Conservation (phyloP, 2,113 vertebrate genomes). For the Corvus cornix region DNA sequence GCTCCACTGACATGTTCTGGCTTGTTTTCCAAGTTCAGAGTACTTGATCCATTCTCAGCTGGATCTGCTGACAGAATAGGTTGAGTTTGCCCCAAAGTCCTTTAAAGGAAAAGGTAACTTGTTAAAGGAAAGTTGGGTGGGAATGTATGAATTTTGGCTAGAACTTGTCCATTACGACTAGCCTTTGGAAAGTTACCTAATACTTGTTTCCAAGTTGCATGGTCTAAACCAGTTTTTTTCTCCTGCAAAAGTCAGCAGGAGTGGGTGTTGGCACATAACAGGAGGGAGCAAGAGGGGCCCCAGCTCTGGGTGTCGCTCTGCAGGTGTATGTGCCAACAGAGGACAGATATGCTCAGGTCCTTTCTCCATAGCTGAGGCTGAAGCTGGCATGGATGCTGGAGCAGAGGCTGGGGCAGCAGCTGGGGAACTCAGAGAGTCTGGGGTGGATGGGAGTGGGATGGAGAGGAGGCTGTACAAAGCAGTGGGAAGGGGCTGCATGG, state of each 20-base stretch:
- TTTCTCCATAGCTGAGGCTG: neutral
- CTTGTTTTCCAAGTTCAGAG: neutral
- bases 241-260: neutral
- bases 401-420: neutral
- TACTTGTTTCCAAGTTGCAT: rapidly evolving
- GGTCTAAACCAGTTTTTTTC: neutral
- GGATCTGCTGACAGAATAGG: neutral
- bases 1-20: neutral
- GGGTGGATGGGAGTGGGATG: neutral
- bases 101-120: neutral
- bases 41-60: neutral
- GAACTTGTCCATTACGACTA: neutral
- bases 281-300: neutral
- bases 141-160: neutral
- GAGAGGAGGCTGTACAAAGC: neutral
- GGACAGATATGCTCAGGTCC: neutral
- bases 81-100: neutral
- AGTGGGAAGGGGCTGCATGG: neutral
- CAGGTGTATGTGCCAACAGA: neutral
- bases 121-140: neutral
- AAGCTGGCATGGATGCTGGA: rapidly evolving
- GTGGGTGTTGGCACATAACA: neutral
- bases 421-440: rapidly evolving
- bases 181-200: neutral
- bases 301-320: rapidly evolving